Evolutionary conservation across 35 echinoderm and acorn worm genomes (phyloP), one percentile per base, ranked within the genome.

Genomic region (Apostichopus californicus): DNA sequence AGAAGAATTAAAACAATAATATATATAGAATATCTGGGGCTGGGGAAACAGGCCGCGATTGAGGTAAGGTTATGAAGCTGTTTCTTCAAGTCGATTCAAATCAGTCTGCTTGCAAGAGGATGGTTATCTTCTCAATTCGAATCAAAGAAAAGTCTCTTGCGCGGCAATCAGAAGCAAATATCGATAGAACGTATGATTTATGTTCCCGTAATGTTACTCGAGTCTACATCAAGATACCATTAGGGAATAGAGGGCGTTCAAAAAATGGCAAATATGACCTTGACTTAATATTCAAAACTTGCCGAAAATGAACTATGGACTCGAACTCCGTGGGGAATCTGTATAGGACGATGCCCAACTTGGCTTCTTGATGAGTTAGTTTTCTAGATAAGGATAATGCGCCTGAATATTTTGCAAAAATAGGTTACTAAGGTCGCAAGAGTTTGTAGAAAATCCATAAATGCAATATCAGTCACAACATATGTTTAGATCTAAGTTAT

Each of bases 281-380:
- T 85, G 81, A 85, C 81, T 85, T 85, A 60, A 85, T 58, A 85
- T 59, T 85, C 21, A 58, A 75, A 85, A 85, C 56, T 85, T 85
- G 11, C 71, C 71, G 71, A 75, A 46, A 20, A 75, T 75, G 71
- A 75, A 75, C 71, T 75, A 75, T 75, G 71, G 71, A 75, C 71
- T 75, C 6, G 71, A n/a, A n/a, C 6, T 22, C 71, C 15, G 14
- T 20, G 6, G 71, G 71, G 71, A 75, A 75, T 75, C 14, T 7
- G 21, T 22, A 18, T 46, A 46, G 15, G 21, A 6, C 71, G 71
- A 18, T 75, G 71, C 71, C 71, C 34, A 75, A 18, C 71, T 6
- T 75, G 71, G 13, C 71, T n/a, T 75, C n/a, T 75, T 18, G 71
- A 75, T 75, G 21, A 75, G 71, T 75, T 75, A 46, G 28, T 34